Evolutionary conservation across 2,797 vertebrate genomes (phyloP).

Genomic region (Cephalopachus bancanus): DNA sequence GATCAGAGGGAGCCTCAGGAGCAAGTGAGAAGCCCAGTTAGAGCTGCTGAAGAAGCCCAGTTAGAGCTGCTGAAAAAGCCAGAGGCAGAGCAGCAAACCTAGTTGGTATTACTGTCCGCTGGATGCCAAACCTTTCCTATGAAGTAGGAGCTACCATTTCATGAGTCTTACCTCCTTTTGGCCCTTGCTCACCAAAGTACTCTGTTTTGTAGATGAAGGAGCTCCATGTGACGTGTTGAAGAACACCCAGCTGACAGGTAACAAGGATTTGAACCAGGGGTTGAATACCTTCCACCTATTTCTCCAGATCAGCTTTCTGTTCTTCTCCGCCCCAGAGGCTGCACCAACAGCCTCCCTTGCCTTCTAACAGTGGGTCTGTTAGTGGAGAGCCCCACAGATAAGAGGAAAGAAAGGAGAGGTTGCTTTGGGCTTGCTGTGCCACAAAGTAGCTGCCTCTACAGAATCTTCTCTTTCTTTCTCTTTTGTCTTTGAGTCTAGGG

Average conservation of each 20-base stretch:
- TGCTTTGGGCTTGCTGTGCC: neutral
- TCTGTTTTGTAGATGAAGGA: neutral
- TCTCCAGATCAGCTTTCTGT: neutral
- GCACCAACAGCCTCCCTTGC: neutral
- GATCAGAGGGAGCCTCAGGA: neutral
- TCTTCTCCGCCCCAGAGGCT: neutral
- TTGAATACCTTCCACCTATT: neutral
- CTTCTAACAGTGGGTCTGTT: neutral
- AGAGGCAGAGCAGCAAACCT: neutral
- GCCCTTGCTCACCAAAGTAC: neutral
- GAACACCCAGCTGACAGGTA: neutral
- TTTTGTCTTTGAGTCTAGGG: neutral
- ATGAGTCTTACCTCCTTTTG: neutral
- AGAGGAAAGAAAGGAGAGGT: neutral
- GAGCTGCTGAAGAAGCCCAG: neutral
- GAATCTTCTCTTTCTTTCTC: neutral
- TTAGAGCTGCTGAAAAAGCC: neutral
- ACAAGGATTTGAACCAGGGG: neutral
- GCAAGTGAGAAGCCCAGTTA: neutral
- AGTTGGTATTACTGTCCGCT: neutral
- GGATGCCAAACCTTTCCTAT: neutral
- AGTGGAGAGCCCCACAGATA: neutral
- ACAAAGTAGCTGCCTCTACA: neutral
- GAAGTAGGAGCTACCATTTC: neutral
- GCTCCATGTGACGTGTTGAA: neutral